A percentile compares a stretch with the other conserved stretches of the same genome.
Conservation (phyloP, 1,140 invertebrate species). For the Nebria ingens region DNA sequence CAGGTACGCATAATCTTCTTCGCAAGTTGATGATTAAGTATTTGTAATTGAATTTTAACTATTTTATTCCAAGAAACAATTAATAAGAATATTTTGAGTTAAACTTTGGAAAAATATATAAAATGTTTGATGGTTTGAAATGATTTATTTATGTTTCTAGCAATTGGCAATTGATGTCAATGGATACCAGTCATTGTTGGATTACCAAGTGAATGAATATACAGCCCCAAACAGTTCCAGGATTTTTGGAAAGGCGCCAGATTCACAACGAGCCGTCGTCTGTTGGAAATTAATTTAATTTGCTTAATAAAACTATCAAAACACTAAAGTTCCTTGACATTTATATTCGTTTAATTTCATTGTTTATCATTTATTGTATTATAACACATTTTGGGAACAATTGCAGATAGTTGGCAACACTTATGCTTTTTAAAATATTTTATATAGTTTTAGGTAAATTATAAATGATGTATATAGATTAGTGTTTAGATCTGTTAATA, state of each 20-base stretch:
- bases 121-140: constrained; percentile 4
- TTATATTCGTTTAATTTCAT: too few species aligned
- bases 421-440: too few species aligned
- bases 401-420: too few species aligned
- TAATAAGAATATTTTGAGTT: background rate
- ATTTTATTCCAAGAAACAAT: too few species aligned
- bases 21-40: too few species aligned
- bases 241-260: constrained; percentile 61
- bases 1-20: too few species aligned
- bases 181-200: constrained; percentile 62
- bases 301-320: background rate
- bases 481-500: too few species aligned
- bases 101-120: constrained; percentile 7
- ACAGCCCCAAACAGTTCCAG: constrained; percentile 55
- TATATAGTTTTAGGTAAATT: too few species aligned
- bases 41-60: too few species aligned
- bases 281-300: constrained; percentile 52
- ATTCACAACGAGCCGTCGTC: constrained; percentile 58
- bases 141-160: constrained; percentile 35
- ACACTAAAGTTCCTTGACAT: background rate
- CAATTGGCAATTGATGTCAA: constrained; percentile 71
- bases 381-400: too few species aligned
- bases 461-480: too few species aligned
- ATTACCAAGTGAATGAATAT: constrained; percentile 73
- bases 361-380: too few species aligned